Conservation (phyloP, 2,888 invertebrate genomes). For the Dryococelus australis region DNA sequence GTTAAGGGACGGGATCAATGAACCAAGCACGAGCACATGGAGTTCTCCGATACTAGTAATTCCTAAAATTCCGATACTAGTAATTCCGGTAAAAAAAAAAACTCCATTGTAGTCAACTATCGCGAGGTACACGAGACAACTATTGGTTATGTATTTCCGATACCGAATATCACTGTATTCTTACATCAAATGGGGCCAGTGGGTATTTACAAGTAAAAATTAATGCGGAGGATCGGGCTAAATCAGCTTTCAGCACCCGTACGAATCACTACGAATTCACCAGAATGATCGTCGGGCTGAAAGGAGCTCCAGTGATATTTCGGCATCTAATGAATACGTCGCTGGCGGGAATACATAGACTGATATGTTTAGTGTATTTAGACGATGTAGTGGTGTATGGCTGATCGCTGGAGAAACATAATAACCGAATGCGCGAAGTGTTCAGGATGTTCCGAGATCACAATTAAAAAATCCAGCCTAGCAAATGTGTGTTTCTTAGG, state of each 20-base stretch:
- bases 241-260: not conserved
- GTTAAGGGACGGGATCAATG: no score
- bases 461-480: constrained; percentile 36
- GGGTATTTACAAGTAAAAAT: not conserved
- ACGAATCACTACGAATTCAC: not conserved
- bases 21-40: no score
- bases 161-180: not conserved
- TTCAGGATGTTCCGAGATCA: constrained; percentile 33
- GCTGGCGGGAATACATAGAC: not conserved
- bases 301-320: not conserved
- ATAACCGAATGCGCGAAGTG: constrained; percentile 30
- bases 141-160: not conserved
- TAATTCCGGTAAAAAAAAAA: no score
- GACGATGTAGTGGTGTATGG: not conserved
- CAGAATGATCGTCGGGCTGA: not conserved
- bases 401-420: not conserved
- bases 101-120: no score
- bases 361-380: not conserved
- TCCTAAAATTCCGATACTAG: no score
- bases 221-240: not conserved
- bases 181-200: not conserved
- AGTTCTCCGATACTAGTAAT: no score
- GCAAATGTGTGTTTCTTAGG: constrained; percentile 42
- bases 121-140: no score
- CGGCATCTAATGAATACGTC: not conserved